Conservation (phyloP, 2,797 vertebrate genomes). For the Hydrophis major region DNA sequence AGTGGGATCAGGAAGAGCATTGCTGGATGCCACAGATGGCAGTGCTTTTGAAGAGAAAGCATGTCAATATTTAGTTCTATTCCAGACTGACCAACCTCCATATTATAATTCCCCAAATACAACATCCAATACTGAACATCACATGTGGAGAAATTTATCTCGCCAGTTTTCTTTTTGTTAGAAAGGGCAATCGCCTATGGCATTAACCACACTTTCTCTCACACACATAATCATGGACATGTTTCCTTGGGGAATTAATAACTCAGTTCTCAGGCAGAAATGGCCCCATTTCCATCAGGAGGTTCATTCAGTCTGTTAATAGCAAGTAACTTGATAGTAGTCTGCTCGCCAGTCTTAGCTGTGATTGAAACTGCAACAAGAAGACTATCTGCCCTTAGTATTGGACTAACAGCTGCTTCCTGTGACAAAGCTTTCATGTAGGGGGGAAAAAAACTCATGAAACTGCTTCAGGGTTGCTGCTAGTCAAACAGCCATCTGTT, state of each 20-base stretch:
- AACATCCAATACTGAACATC: not conserved
- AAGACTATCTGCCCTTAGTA: not conserved
- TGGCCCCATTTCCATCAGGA: not conserved
- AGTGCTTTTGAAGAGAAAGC: not conserved
- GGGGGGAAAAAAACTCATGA: not conserved
- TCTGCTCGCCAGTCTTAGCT: not conserved
- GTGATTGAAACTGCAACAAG: not conserved
- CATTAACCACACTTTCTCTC: not conserved
- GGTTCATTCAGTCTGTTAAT: not conserved
- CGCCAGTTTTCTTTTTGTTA: not conserved
- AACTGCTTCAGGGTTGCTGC: not conserved
- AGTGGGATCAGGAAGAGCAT: not conserved
- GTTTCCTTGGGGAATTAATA: not conserved
- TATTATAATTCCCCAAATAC: not conserved
- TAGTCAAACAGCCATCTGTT: not conserved
- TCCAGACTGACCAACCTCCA: not conserved
- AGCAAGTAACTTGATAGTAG: not conserved
- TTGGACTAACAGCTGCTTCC: not conserved
- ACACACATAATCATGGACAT: not conserved
- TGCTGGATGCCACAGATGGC: not conserved
- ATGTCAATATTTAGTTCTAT: not conserved
- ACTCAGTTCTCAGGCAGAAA: not conserved
- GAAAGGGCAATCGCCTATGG: not conserved
- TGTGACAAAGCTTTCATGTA: not conserved
- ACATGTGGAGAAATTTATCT: not conserved